Conservation (phyloP, 92 coral and sea anemone genomes). For the Palythoa grandis region DNA sequence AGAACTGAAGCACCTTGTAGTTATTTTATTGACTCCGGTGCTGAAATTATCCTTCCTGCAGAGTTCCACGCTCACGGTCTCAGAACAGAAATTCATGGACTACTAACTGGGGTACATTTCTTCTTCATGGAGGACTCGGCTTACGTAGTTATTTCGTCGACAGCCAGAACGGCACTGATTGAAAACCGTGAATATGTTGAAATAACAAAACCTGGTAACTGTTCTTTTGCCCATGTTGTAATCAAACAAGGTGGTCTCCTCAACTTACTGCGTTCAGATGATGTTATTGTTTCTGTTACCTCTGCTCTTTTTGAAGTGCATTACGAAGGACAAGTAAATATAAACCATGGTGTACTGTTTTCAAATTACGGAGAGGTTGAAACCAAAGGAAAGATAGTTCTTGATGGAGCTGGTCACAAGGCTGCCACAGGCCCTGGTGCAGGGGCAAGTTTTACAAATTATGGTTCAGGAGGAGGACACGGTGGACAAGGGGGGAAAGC, state of each 20-base stretch:
- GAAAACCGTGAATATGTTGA: conserved; percentile 75
- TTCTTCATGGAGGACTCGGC: conserved; percentile 62
- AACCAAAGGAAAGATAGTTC: conserved; percentile 53
- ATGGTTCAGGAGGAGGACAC: conserved; percentile 75
- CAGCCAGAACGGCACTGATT: conserved; percentile 69
- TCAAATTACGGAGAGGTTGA: conserved; percentile 67
- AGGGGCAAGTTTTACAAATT: conserved; percentile 41
- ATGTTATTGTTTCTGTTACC: conserved; percentile 60
- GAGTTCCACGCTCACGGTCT: conserved; percentile 73
- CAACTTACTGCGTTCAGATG: conserved; percentile 58
- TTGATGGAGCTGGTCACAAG: conserved; percentile 65
- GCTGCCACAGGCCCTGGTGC: conserved; percentile 59
- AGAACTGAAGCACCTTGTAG: conserved; percentile 77
- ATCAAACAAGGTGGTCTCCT: conserved; percentile 68
- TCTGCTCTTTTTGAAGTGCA: conserved; percentile 69
- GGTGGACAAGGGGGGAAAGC: conserved; percentile 69
- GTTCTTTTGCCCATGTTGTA: conserved; percentile 62
- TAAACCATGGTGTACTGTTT: conserved; percentile 66
- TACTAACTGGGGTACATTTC: conserved; percentile 69
- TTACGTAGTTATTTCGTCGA: conserved; percentile 54
- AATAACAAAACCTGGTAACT: conserved; percentile 64
- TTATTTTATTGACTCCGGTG: conserved; percentile 63
- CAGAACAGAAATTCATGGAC: conserved; percentile 63
- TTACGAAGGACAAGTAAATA: conserved; percentile 57
- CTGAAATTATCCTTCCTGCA: conserved; percentile 66